A percentile compares a stretch with the other conserved stretches of the same genome.
Conservation (phyloP, 2,113 vertebrate species). For the Cyprinodon variegatus region DNA sequence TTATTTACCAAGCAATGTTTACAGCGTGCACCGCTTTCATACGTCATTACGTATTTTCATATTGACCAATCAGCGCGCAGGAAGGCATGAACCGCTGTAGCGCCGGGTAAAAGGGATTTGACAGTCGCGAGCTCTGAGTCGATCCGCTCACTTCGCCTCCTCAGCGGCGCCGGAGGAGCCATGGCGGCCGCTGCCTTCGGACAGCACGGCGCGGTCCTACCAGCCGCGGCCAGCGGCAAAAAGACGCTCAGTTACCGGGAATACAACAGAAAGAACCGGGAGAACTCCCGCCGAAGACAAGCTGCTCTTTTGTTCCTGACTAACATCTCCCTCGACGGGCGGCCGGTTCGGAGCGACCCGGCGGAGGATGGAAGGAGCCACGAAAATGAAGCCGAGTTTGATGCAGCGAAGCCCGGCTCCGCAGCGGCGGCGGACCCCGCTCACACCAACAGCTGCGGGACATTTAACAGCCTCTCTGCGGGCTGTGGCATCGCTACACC, state of each 20-base stretch:
- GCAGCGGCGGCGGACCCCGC: conserved; percentile 46
- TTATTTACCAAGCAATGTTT: not conserved
- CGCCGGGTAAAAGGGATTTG: conserved; percentile 70
- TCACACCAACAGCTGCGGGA: conserved; percentile 41
- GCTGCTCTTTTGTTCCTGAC: conserved; percentile 91
- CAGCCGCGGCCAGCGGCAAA: conserved; percentile 34
- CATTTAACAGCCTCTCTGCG: conserved; percentile 45
- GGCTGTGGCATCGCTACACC: conserved; percentile 49
- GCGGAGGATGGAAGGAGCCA: conserved; percentile 50
- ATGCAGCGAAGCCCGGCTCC: conserved; percentile 50
- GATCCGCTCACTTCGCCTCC: conserved; percentile 29
- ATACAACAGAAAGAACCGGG: conserved; percentile 73
- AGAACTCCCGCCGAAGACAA: conserved; percentile 85
- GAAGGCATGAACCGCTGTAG: conserved; percentile 46
- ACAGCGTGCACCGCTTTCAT: not conserved
- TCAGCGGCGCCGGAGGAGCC: conserved; percentile 52
- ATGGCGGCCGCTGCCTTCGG: conserved; percentile 89
- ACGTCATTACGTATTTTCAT: conserved; percentile 41
- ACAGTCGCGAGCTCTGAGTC: conserved; percentile 47
- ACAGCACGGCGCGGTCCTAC: conserved; percentile 50
- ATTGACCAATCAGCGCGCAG: conserved; percentile 33
- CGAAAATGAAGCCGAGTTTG: conserved; percentile 55
- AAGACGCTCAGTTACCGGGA: conserved; percentile 58
- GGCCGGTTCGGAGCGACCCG: conserved; percentile 74
- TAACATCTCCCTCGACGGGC: conserved; percentile 92